Conservation (phyloP, 1,140 invertebrate genomes). For the Scaptomyza pallida region DNA sequence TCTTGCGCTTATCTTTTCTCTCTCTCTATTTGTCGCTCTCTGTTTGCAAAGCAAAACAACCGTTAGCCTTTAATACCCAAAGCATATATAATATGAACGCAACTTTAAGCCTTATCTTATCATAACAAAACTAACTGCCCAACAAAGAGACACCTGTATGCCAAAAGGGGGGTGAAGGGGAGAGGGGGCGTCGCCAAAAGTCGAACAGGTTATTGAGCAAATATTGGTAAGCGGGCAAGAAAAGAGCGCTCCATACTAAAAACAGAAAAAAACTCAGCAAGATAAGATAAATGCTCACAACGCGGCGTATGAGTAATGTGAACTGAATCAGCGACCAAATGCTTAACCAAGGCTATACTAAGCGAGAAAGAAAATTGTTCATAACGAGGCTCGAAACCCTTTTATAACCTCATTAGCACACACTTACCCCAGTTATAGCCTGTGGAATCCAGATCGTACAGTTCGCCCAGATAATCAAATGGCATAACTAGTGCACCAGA, state of each 20-base stretch:
- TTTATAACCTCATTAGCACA: background rate
- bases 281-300: slow-evolving; percentile 64
- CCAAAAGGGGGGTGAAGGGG: background rate
- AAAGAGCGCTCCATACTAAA: slow-evolving; percentile 5
- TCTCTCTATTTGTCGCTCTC: background rate
- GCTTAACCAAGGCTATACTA: background rate
- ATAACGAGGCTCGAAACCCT: background rate
- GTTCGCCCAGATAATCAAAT: slow-evolving; percentile 70
- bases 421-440: slow-evolving; percentile 82
- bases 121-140: slow-evolving; percentile 18
- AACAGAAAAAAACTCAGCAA: too few species aligned
- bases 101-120: slow-evolving; percentile 59
- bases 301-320: slow-evolving; percentile 70
- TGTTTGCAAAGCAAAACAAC: slow-evolving; percentile 57
- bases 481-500: slow-evolving; percentile 66
- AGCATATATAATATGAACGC: slow-evolving; percentile 28
- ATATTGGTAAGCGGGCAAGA: slow-evolving; percentile 69
- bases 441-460: slow-evolving; percentile 67
- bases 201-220: slow-evolving; percentile 75
- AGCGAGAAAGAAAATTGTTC: background rate
- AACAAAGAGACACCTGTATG: slow-evolving; percentile 36
- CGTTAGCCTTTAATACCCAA: slow-evolving; percentile 67
- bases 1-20: background rate
- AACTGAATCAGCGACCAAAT: slow-evolving; percentile 55
- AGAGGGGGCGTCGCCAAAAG: slow-evolving; percentile 34